Evolutionary conservation across 2,113 vertebrate genomes (phyloP).

Genomic region (Lasiurus borealis): DNA sequence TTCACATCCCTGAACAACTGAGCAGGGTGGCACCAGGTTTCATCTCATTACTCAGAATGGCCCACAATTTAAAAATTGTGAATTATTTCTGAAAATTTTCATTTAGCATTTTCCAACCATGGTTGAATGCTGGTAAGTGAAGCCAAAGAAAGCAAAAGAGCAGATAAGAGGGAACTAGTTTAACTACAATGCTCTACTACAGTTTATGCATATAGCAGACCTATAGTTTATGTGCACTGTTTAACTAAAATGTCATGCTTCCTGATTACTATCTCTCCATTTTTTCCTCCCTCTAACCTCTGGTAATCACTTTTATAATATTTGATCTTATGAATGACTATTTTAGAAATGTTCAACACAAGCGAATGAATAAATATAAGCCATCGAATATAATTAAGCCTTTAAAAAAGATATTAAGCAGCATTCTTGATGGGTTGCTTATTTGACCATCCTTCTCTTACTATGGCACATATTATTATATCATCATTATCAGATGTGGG

Average conservation of each 20-base stretch:
- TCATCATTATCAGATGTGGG: accelerated
- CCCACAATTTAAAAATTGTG: not conserved
- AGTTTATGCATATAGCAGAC: not conserved
- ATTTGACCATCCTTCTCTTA: not conserved
- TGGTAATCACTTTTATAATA: not conserved
- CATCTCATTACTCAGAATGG: not conserved
- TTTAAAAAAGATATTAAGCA: not conserved
- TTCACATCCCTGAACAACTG: too few relatives aligned
- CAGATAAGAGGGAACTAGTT: too few relatives aligned
- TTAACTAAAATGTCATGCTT: not conserved
- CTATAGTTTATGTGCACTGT: not conserved
- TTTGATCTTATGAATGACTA: not conserved
- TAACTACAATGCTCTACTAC: not conserved
- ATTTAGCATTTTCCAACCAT: not conserved
- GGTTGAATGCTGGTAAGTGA: not conserved
- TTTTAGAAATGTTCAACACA: not conserved
- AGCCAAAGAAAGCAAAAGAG: not conserved
- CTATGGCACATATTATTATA: not conserved
- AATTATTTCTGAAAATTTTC: not conserved
- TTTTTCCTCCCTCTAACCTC: not conserved
- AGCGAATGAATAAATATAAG: not conserved
- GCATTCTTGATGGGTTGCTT: not conserved
- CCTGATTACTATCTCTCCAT: not conserved
- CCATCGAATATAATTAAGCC: not conserved
- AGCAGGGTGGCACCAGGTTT: not conserved